Conservation (phyloP, 2,797 vertebrate genomes). For the Astyanax mexicanus region DNA sequence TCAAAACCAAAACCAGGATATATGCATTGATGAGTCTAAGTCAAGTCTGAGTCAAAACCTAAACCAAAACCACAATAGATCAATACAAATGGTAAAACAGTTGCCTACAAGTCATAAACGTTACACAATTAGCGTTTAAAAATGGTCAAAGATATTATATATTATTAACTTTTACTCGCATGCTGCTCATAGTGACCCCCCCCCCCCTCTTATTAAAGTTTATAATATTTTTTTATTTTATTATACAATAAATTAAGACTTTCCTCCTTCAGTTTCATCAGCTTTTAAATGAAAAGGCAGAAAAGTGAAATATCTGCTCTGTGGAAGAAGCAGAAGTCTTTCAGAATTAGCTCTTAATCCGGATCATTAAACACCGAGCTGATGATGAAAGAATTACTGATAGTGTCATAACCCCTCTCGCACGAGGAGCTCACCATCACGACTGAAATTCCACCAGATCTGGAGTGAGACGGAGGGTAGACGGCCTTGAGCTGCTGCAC, state of each 20-base stretch:
- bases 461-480: not conserved
- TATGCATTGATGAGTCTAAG: too few relatives aligned
- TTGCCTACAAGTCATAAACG: too few relatives aligned
- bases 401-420: conserved; percentile 6
- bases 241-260: not conserved
- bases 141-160: too few relatives aligned
- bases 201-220: not conserved
- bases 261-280: not conserved
- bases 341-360: not conserved
- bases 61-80: too few relatives aligned
- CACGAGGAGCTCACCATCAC: not conserved
- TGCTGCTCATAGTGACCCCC: not conserved
- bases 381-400: conserved; percentile 16
- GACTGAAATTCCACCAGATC: conserved; percentile 5
- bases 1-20: too few relatives aligned
- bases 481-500: not conserved
- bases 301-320: not conserved
- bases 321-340: not conserved
- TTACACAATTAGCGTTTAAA: too few relatives aligned
- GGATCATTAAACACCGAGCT: conserved; percentile 4
- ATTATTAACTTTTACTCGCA: too few relatives aligned
- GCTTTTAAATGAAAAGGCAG: not conserved
- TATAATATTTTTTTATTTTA: not conserved
- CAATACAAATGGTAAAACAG: too few relatives aligned
- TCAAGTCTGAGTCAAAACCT: too few relatives aligned